A percentile compares a stretch with the other conserved stretches of the same genome.
Evolutionary conservation across 1,140 invertebrate genomes (phyloP).

Genomic region (Maconellicoccus hirsutus): DNA sequence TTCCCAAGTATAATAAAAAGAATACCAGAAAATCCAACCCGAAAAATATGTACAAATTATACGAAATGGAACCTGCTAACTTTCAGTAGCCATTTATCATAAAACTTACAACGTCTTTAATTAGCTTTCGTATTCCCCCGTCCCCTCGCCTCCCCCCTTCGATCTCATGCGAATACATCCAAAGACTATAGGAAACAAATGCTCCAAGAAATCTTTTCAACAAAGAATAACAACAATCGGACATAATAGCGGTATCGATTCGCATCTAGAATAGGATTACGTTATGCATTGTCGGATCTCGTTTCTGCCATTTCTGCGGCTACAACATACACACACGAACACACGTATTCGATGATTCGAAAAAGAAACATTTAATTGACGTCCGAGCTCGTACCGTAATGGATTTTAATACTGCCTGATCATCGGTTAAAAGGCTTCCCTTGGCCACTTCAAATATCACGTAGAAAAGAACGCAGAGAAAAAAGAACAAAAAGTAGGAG

Average conservation of each 20-base stretch:
- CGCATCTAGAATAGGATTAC: not conserved
- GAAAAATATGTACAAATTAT: too few relatives aligned
- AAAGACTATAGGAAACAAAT: too few relatives aligned
- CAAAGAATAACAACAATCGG: not conserved
- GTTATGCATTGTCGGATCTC: not conserved
- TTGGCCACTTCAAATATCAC: not conserved
- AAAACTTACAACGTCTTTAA: too few relatives aligned
- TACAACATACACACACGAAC: too few relatives aligned
- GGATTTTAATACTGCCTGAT: slow-evolving; percentile 8
- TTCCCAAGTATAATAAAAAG: too few relatives aligned
- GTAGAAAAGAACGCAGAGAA: too few relatives aligned
- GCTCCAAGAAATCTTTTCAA: not conserved
- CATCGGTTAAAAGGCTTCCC: slow-evolving; percentile 7
- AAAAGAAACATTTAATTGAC: slow-evolving; percentile 9
- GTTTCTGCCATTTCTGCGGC: not conserved
- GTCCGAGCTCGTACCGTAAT: not conserved
- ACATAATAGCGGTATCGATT: slow-evolving; percentile 9
- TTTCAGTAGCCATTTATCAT: too few relatives aligned
- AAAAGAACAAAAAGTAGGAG: slow-evolving; percentile 1
- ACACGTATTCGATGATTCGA: not conserved
- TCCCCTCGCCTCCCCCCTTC: too few relatives aligned
- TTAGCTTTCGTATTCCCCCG: too few relatives aligned
- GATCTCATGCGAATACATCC: too few relatives aligned
- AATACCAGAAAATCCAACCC: too few relatives aligned
- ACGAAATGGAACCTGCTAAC: too few relatives aligned